phyloP scores from a whole-genome alignment of 2,797 vertebrate species.

The Malurus leucopterus region DNA sequence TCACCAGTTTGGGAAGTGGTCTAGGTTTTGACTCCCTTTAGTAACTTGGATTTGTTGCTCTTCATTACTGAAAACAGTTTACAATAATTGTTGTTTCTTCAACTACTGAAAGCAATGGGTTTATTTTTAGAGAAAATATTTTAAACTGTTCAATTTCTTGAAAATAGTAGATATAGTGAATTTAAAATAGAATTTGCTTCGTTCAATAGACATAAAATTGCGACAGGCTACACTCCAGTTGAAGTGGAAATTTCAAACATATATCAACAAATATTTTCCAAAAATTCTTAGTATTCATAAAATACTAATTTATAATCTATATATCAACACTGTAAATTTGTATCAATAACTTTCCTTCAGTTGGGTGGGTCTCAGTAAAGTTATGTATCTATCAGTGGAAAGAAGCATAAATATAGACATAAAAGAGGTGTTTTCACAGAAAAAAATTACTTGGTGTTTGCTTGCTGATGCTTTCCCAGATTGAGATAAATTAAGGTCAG shows the following conservation, averaged over 20 bases:
- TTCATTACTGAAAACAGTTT: fast-evolving
- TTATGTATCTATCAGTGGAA: background rate
- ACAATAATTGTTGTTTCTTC: background rate
- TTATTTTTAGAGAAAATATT: background rate
- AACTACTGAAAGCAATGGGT: background rate
- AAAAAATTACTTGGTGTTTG: background rate
- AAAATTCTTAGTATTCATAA: background rate
- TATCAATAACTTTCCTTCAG: background rate
- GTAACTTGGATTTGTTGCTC: background rate
- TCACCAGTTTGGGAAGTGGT: fast-evolving
- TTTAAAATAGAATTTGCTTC: background rate
- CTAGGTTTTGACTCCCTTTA: background rate
- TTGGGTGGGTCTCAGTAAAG: background rate
- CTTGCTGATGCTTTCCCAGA: background rate
- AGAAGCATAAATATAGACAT: background rate
- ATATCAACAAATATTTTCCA: background rate
- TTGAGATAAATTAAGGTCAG: background rate
- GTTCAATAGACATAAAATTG: fast-evolving
- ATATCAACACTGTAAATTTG: background rate
- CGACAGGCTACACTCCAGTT: background rate
- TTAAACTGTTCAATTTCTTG: fast-evolving
- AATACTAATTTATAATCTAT: background rate
- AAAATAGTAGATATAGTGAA: fast-evolving
- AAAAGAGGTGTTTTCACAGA: background rate
- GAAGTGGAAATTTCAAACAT: background rate